phyloP scores from a whole-genome alignment of 2,797 vertebrate species.

The Hipposideros larvatus region DNA sequence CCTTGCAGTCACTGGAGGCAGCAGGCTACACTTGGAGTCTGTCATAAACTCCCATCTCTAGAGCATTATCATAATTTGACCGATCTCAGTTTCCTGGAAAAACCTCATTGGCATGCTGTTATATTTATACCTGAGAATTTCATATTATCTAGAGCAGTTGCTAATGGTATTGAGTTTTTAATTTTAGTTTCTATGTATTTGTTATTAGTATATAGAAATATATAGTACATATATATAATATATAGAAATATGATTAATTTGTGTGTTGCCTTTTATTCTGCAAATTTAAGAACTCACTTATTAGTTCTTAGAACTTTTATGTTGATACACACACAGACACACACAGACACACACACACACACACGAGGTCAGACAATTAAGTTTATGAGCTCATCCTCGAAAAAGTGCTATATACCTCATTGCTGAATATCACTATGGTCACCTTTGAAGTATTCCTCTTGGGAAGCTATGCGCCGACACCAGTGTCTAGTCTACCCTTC shows the following conservation, averaged over 20 bases:
- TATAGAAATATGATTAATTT: background rate
- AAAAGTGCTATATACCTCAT: no score
- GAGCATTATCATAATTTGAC: background rate
- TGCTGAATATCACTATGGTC: no score
- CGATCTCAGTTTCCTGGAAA: background rate
- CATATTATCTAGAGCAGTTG: background rate
- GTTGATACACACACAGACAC: background rate
- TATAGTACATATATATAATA: no score
- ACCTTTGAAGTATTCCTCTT: no score
- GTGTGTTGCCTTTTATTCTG: background rate
- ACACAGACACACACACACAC: no score
- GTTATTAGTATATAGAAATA: background rate
- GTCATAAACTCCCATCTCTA: background rate
- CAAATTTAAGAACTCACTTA: background rate
- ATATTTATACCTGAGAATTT: background rate
- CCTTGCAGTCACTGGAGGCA: accelerated
- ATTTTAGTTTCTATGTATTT: background rate
- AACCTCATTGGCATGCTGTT: background rate
- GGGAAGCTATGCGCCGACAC: no score
- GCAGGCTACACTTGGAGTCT: background rate
- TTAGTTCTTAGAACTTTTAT: background rate
- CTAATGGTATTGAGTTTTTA: background rate
- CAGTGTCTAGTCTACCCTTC: no score
- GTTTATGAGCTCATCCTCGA: no score
- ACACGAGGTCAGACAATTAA: no score